Base-by-base conservation (phyloP, 2,113 vertebrate genomes). In the Piprites chloris region DNA sequence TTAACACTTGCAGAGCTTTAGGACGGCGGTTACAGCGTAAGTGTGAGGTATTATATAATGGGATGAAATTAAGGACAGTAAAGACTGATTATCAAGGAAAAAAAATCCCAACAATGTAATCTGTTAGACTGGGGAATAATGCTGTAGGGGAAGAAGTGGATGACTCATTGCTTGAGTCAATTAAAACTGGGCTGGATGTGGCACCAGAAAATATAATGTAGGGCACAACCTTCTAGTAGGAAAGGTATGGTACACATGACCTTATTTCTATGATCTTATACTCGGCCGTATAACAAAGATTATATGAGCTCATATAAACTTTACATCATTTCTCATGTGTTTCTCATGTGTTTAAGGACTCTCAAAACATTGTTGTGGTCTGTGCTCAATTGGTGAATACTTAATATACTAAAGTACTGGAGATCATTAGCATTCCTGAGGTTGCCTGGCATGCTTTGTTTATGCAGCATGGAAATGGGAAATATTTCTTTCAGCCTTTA, bases 11-110 rank as follows among this genome's bases (percentile, higher is more conserved):
- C 44, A 92, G 88, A 93, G 66, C 61, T 90, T 95, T 89, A 92
- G 92, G n/a, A 96, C 69, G 37, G 62, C 41, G 78, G n/a, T 84
- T 85, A 56, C 32, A 9, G 72, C 37, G 0, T 74, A 84, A 96
- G 85, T 78, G 72, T 68, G 68, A 96, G 77, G 55, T 68, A 84
- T 97, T 97, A 97, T 96, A 96, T 97, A 97, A 97, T 77, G 90
- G 75, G 94, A 97, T 91, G 92, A 96, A 97, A 97, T 91, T 84
- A 96, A 96, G 95, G 95, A 74, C 96, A 97, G 86, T 86, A 84
- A 91, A 82, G 90, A 93, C 80, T 95, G 92, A 96, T 94, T 67
- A 95, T 74, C 69, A 92, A 87, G 76, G 33, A 67, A 81, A 87
- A 95, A 90, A 90, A 89, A 91, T 93, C 81, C 71, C 47, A 74